These are phyloP conservation scores for Spodoptera frugiperda DNA, from an alignment of 1,140 invertebrate genomes.

Conservation along the genomic window DNA sequence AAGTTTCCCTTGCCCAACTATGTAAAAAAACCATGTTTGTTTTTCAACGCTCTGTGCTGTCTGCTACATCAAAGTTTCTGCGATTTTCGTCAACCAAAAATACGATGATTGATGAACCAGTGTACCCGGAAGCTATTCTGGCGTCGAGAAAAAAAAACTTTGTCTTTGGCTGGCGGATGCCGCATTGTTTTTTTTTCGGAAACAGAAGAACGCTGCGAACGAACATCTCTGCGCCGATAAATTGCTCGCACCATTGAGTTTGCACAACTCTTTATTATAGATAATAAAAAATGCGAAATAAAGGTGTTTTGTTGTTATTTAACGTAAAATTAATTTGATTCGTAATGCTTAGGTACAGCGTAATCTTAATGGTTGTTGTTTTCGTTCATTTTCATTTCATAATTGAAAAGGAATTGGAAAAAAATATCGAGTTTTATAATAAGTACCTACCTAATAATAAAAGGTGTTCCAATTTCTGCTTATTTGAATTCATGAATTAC, in stretches of 20 bases:
- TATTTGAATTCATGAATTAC: neutral
- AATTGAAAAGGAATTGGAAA: neutral
- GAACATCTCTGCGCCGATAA: constrained; percentile 27
- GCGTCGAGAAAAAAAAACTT: constrained; percentile 40
- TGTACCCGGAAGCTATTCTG: constrained; percentile 27
- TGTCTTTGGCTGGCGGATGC: constrained; percentile 35
- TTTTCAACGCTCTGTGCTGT: constrained; percentile 24
- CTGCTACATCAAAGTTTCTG: constrained; percentile 40
- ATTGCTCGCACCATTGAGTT: constrained; percentile 32
- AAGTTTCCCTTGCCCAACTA: constrained; percentile 1
- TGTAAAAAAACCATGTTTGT: constrained; percentile 22
- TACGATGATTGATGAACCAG: constrained; percentile 44
- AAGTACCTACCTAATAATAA: too few species aligned
- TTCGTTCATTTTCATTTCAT: constrained; percentile 6
- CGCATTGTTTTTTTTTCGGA: constrained; percentile 34
- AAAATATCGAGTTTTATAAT: too few species aligned
- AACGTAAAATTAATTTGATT: constrained; percentile 4
- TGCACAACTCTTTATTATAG: constrained; percentile 28
- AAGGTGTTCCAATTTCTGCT: too few species aligned
- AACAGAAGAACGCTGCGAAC: constrained; percentile 24
- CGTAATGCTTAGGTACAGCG: neutral
- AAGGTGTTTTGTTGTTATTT: constrained; percentile 5
- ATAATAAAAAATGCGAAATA: constrained; percentile 1
- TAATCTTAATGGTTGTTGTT: neutral
- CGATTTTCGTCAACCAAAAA: constrained; percentile 32